Base-by-base conservation (phyloP, 2,113 vertebrate genomes). In the Halichoeres trimaculatus region DNA sequence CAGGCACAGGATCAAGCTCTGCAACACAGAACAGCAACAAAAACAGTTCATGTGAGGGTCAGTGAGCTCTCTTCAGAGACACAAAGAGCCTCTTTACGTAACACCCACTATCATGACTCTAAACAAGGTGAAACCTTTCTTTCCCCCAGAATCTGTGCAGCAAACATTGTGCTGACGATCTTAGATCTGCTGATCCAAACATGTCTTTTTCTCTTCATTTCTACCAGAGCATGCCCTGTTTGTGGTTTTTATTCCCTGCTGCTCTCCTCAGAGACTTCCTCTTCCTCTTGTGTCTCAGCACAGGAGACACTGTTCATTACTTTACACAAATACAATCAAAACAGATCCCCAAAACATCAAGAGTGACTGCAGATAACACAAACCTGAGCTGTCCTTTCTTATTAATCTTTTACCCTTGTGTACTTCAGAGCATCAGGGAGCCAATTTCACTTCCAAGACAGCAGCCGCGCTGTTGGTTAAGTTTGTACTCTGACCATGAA, bases 321-420 rank as follows among this genome's bases (percentile, higher is more conserved):
- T 30, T 63, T 35, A 17, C 60, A 20, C 13, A 51, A 30, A 26
- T 10, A 34, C 45, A 52, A 22, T 41, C 5, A 47, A 54, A 58
- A 30, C 19, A 8, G 58, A 51, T 61, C 26, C 3, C 61, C 4
- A 51, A 22, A 54, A n/a, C 23, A 52, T 50, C 19, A n/a, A n/a
- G 19, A 16, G 17, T 9, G 8, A 19, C 6, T 19, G 6, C 0
- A 47, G 19, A 47, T n/a, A 6, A 19, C 17, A n/a, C 13, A 35
- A 65, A 71, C 35, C 53, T 41, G 34, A 66, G 3, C 24, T 54
- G 53, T 60, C 8, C 8, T 61, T 67, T 61, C n/a, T 17, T 45
- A 54, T 47, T 50, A 22, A 53, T 61, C n/a, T 35, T 71, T 62
- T 16, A 36, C 23, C 12, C 11, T 6, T 51, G 22, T 34, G 5